Base-by-base conservation (phyloP, 2,888 invertebrate genomes). In the Cantharis rustica region DNA sequence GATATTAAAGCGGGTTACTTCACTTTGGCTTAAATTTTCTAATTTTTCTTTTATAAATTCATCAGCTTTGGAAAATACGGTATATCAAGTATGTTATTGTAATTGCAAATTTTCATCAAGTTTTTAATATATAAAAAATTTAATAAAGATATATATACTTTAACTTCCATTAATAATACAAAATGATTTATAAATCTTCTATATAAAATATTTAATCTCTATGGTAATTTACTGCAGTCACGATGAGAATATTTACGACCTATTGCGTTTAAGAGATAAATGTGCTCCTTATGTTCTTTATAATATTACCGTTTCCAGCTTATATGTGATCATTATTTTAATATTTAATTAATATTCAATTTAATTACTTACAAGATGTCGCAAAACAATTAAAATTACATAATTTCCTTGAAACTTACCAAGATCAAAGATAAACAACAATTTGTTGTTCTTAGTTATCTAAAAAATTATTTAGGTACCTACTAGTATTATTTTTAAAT, bases 201-300 rank as follows among this genome's bases (percentile, higher is more conserved):
- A 70, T 72, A 72, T 72, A 63, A 75, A 72, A 72, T 72, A 68
- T 69, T 72, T 75, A 75, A 75, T 75, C 75, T 72, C 75, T 69
- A 71, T 72, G 26, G 72, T 75, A 75, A 81, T 80, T 80, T 81
- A 79, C 76, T 80, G 76, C 76, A 79, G 79, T 79, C 79, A 78
- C 79, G 80, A 79, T 80, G 79, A 81, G 79, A 79, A 72, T 79
- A 81, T 81, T 81, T 80, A 80, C 80, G 80, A 80, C 72, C 77
- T 68, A 71, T 77, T 80, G 80, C 79, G 78, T 79, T 79, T 79
- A 79, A 77, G 79, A 81, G 81, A 81, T 81, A 80, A 81, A 80
- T 68, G 72, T 71, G 72, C 75, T 61, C 31, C 69, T 70, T 64
- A 70, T 74, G 69, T 74, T 74, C 70, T 26, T 64, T 61, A 64